Evolutionary conservation across 1,140 invertebrate species (phyloP), one percentile per base, ranked within the genome.

Genomic region (Andricus grossulariae): DNA sequence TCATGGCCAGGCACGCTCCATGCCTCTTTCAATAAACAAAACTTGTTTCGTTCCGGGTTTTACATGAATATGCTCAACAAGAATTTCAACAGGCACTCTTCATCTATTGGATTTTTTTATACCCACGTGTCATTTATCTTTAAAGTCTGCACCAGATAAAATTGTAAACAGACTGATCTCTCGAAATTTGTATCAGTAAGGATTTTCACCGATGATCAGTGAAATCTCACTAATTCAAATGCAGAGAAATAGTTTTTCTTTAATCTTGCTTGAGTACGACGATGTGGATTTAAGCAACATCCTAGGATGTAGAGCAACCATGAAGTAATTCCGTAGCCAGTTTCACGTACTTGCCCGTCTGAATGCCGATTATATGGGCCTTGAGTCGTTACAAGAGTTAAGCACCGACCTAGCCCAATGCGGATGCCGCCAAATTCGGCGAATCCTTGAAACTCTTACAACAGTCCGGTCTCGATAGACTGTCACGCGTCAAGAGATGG

Each of bases 381-480:
- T 83, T 83, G 79, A 71, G 15, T 79, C 79, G 80, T 83, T 81
- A 72, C 82, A 72, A 75, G n/a, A 45, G 72, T 57, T 74, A 74
- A 82, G 75, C 73, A 71, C 82, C 85, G 85, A 86, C 85, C 85
- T 86, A 86, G 80, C 80, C 82, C 85, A 86, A 86, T 82, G 80
- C 82, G 82, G 82, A 86, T 82, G 80, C 80, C 82, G 80, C 83
- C 85, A 84, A 86, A 86, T 83, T 86, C 83, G 81, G 82, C 82
- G 76, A 82, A 84, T 86, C 85, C 85, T 84, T 86, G 83, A 77
- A 80, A 82, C 74, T 73, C 57, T 50, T 13, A n/a, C 71, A n/a
- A 51, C 49, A 49, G 50, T 50, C 39, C 18, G 32, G 32, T 74
- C 52, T 12, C 19, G n/a, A 50, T 50, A 71, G 16, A 71, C 16